phyloP scores from a whole-genome alignment of 2,797 vertebrate species.

The Eulemur coronatus region DNA sequence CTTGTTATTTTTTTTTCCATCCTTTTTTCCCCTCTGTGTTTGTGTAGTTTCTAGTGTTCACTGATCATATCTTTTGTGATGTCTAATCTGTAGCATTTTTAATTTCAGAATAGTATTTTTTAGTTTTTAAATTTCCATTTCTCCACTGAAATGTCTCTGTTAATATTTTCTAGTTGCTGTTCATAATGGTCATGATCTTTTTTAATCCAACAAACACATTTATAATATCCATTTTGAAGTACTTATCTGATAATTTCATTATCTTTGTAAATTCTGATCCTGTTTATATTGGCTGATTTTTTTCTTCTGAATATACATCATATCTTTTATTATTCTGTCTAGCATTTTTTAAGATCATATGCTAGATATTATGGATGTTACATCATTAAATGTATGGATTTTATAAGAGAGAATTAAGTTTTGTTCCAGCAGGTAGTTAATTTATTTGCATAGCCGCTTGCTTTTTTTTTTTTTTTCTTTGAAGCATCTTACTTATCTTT shows the following conservation, averaged over 20 bases:
- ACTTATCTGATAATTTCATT: neutral
- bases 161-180: neutral
- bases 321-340: neutral
- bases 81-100: neutral
- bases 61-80: neutral
- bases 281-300: neutral
- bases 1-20: neutral
- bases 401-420: neutral
- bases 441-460: neutral
- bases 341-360: neutral
- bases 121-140: neutral
- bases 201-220: neutral
- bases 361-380: neutral
- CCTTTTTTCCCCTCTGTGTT: neutral
- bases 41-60: neutral
- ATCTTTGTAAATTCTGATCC: neutral
- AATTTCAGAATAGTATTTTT: neutral
- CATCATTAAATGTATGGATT: constrained; percentile 2
- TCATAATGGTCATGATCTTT: neutral
- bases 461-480: neutral
- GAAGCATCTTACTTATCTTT: neutral
- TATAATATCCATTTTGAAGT: neutral
- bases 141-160: neutral
- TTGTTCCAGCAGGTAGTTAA: neutral
- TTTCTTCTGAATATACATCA: neutral